Base-by-base conservation (phyloP, 2,888 invertebrate species). In the Synanthedon vespiformis region DNA sequence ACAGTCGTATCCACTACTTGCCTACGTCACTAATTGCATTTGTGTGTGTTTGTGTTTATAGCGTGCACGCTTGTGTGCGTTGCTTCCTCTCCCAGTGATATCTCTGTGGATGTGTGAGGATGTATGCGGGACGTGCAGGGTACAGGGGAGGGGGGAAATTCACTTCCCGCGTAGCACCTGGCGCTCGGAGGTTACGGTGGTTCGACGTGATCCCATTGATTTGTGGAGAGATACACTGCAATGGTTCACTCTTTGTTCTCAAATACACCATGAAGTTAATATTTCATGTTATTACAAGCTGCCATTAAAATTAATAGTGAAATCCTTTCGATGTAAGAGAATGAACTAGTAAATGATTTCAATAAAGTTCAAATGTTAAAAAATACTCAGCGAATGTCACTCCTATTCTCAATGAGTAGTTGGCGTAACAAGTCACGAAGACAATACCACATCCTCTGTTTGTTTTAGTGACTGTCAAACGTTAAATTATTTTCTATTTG, bases 161-260 rank as follows among this genome's bases (percentile, higher is more conserved):
- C 53, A 80, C 84, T 79, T 84, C 86, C 84, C 84, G 86, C 79
- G 72, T 76, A 84, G 83, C 86, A 86, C 86, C 86, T 86, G 86
- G 86, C 84, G 82, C 76, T 72, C 69, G 65, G 78, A 77, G 81
- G 79, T 74, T 79, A 77, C 80, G 72, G 22, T 73, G 68, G 63
- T 67, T 74, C 77, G 74, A 77, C 75, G 69, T 74, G 76, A 77
- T 80, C 78, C 68, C 80, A 82, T 80, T 83, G 84, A 84, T 83
- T 85, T 82, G 80, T 82, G 69, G 76, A 80, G 78, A 75, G 12
- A 48, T 48, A 22, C 12, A 18, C 48, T 4, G 48, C 18, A 16
- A 22, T 16, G 48, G 11, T 18, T 48, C 18, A 8, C 48, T 16
- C 48, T 48, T 48, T 48, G 48, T 48, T 48, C 12, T 10, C 34